Percentiles rank a stretch among this genome's conserved stretches.
Conservation (phyloP, 2,113 vertebrate genomes). For the Isichthys henryi region DNA sequence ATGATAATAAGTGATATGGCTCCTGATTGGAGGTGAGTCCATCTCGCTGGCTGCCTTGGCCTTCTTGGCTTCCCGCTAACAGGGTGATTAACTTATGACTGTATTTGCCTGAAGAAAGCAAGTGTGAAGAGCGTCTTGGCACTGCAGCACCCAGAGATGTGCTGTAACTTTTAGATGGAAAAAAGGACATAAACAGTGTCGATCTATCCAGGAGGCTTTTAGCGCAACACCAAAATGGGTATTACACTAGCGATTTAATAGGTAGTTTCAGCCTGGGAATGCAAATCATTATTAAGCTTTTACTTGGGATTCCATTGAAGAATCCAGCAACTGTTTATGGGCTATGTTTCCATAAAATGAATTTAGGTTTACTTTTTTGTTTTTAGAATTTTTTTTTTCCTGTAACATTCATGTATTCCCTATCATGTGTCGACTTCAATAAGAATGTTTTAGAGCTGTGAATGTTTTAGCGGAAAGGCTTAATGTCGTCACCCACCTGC, state of each 20-base stretch:
- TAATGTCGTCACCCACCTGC: neutral
- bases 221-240: neutral
- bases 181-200: neutral
- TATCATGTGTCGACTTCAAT: neutral
- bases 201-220: neutral
- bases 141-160: neutral
- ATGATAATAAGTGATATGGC: neutral
- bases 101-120: neutral
- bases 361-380: neutral
- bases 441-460: neutral
- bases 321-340: neutral
- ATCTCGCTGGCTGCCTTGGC: too few relatives aligned
- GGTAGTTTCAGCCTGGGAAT: neutral
- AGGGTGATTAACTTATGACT: neutral
- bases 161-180: neutral
- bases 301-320: neutral
- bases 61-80: neutral
- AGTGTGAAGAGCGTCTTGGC: neutral
- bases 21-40: neutral
- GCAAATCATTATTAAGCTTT: neutral
- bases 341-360: neutral
- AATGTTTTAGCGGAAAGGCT: neutral
- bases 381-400: neutral
- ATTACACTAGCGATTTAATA: neutral
- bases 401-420: neutral